Conservation (phyloP, 2,113 vertebrate species). For the Cettia cetti region DNA sequence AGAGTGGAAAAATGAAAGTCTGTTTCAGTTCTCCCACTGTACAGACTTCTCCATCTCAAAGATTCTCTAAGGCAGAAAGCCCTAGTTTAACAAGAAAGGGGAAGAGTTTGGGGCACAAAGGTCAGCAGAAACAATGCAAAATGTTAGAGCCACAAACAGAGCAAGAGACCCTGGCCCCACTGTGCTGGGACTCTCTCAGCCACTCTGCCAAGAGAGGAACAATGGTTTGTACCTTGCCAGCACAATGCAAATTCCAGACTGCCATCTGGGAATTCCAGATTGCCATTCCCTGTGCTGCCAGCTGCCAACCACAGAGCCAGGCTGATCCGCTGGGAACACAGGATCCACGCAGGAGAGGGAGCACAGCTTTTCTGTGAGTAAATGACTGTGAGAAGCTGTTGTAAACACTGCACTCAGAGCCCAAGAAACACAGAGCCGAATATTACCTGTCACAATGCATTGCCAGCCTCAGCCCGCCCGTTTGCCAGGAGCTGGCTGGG, state of each 20-base stretch:
- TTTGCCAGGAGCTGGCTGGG: neutral
- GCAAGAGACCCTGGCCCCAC: neutral
- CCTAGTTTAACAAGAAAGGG: neutral
- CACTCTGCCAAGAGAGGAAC: neutral
- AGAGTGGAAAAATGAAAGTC: neutral
- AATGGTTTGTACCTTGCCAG: constrained; percentile 1
- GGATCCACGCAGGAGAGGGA: fast-evolving
- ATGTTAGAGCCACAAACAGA: neutral
- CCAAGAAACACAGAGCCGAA: neutral
- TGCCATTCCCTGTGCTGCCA: neutral
- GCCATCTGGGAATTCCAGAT: constrained; percentile 26
- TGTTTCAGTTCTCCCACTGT: neutral
- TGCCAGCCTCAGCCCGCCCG: fast-evolving
- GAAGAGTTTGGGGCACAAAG: neutral
- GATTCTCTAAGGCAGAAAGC: neutral
- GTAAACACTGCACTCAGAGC: neutral
- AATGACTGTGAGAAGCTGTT: neutral
- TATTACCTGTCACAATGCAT: neutral
- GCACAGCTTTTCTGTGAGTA: neutral
- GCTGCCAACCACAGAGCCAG: neutral
- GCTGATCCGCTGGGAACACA: neutral
- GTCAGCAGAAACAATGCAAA: constrained; percentile 13
- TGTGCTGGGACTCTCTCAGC: neutral
- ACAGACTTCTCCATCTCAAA: neutral
- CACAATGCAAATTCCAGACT: neutral